phyloP scores from a whole-genome alignment of 2,888 invertebrate species.

The Lypha dubia region DNA sequence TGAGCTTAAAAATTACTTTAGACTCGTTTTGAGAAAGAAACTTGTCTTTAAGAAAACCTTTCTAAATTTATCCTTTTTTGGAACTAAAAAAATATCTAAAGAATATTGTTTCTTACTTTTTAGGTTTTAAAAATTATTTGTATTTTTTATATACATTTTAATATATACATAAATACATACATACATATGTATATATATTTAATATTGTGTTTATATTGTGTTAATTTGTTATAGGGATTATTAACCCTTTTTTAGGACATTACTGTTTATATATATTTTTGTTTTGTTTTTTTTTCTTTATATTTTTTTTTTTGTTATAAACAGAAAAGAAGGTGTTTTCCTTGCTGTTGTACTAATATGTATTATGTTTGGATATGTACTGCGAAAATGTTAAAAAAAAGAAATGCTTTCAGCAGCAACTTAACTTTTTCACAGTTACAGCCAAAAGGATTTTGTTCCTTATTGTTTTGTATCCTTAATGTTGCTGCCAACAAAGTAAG shows the following conservation, averaged over 20 bases:
- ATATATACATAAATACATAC: no score
- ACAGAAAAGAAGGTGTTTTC: slow-evolving; percentile 49
- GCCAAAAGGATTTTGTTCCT: slow-evolving; percentile 57
- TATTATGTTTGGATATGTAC: not conserved
- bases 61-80: not conserved
- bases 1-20: not conserved
- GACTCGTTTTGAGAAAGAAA: not conserved
- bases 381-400: slow-evolving; percentile 39
- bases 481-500: slow-evolving; percentile 53
- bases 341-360: not conserved
- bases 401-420: slow-evolving; percentile 46
- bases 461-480: slow-evolving; percentile 33
- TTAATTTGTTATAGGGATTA: slow-evolving; percentile 78
- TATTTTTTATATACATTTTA: slow-evolving; percentile 21
- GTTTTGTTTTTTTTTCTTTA: no score
- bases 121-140: slow-evolving; percentile 5
- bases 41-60: not conserved
- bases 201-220: slow-evolving; percentile 78
- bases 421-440: slow-evolving; percentile 58
- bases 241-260: slow-evolving; percentile 75
- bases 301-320: not conserved
- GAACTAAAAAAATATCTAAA: not conserved
- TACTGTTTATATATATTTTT: no score
- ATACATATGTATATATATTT: not conserved
- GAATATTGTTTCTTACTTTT: not conserved